Base-by-base conservation (phyloP, 2,797 vertebrate genomes). In the Anguilla pacifica region DNA sequence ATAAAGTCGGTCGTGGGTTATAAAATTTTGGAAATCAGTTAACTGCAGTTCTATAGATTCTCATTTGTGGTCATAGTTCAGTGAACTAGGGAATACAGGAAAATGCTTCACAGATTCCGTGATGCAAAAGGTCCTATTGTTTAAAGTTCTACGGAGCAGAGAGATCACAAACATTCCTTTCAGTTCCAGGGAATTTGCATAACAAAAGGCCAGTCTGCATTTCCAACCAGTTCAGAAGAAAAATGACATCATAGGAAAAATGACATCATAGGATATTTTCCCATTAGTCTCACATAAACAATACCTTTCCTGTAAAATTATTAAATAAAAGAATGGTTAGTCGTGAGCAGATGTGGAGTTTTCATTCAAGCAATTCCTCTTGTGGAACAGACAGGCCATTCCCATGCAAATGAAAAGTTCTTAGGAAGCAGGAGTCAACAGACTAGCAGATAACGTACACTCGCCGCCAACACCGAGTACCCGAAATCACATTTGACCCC, bases 391-490 rank as follows among this genome's bases (percentile, higher is more conserved):
- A 53, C 39, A 61, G 6, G 83, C 13, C 19, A 83, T 88, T 90
- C 83, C 90, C 89, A 91, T 85, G 83, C 11, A 25, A 79, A 81
- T 84, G 39, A 88, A 88, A 91, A 91, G 84, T 0, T 25, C 74
- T 89, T 87, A 87, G 88, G 88, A 90, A 89, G 86, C 25, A 43
- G 85, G 88, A 83, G 84, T 84, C 86, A 86, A 88, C 87, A 74
- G 82, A 83, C 85, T n/a, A 84, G 51, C 86, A 57, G 87, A 90
- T 89, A 86, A 90, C 85, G 72, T 59, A 87, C 84, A 61, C 81
- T 86, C 7, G 51, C 43, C 35, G n/a, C 74, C n/a, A 81, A 87
- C 85, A 82, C 81, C 3, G 28, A 19, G 11, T 22, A 55, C 31
- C 22, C 43, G 61, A 22, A 83, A 79, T 77, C 70, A 74, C 13